Evolutionary conservation across 2,797 vertebrate genomes (phyloP), one percentile per base, ranked within the genome.

Genomic region (Sebastes jordani): DNA sequence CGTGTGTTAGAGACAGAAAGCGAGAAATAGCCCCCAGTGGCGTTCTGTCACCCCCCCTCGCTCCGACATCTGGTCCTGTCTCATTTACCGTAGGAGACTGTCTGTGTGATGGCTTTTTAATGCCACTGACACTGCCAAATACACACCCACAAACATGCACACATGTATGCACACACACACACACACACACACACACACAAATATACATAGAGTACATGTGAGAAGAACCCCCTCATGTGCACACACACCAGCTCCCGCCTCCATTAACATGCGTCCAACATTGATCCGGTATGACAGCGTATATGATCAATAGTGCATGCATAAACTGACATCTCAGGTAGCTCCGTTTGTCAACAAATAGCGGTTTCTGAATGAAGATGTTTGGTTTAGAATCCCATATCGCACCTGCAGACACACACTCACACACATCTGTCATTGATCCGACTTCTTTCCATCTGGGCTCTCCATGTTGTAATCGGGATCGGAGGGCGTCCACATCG

Each of bases 1-100:
- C 49, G 54, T 63, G 82, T 61, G 55, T 59, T 42, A 18, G 34
- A 75, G 32, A 38, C 63, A 63, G 81, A 69, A 72, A 68, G 74
- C 78, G 70, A 70, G 84, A 82, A 87, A 86, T 76, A 88, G 75
- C 89, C 89, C 87, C 91, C 83, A 86, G 89, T 91, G 88, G 88
- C 84, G 75, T 89, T 91, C 90, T 92, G 89, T 92, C 93, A 86
- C 90, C 85, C 69, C 90, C 84, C 46, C 93, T 93, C 92, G 70
- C 83, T 92, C 92, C 95, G 89, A 95, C 95, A 97, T 97, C 96
- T 97, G 97, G 95, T 96, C 87, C 46, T 60, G 95, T 94, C 94
- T 95, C 93, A 49, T 93, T 95, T 97, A 96, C 95, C 92, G 85
- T 65, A 90, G 94, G 95, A 93, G 92, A 92, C 93, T 91, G 90